Conservation (phyloP, 2,113 vertebrate species). For the Takifugu flavidus region DNA sequence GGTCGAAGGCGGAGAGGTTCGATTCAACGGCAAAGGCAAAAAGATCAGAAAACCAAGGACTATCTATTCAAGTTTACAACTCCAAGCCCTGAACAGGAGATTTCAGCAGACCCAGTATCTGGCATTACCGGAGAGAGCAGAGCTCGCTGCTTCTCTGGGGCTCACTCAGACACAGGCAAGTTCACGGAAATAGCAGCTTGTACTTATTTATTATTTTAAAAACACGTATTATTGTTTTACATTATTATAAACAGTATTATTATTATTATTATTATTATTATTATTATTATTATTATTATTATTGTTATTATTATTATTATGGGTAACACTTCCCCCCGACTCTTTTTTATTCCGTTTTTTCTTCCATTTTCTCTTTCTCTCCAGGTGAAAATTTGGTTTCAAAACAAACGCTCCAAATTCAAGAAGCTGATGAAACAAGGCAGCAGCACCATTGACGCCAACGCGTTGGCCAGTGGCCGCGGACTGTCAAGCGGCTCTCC, state of each 20-base stretch:
- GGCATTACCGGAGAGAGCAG: conserved; percentile 95
- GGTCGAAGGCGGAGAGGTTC: conserved; percentile 97
- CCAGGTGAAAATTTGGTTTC: conserved; percentile 96
- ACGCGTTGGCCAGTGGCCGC: conserved; percentile 85
- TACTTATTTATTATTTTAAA: too few species aligned
- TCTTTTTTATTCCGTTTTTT: background rate
- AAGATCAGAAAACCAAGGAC: conserved; percentile 99
- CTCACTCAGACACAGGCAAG: conserved; percentile 98
- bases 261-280: conserved; percentile 5
- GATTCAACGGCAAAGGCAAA: conserved; percentile 98
- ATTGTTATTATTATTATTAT: conserved; percentile 1
- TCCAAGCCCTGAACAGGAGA: conserved; percentile 95
- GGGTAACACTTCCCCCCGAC: background rate
- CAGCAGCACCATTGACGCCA: conserved; percentile 86
- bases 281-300: conserved; percentile 1
- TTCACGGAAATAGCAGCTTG: background rate
- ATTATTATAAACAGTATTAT: conserved; percentile 7
- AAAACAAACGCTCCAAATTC: conserved; percentile 96
- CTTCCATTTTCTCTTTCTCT: conserved; percentile 1
- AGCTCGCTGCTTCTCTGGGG: conserved; percentile 94
- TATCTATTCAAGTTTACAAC: conserved; percentile 98
- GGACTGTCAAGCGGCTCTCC: conserved; percentile 88
- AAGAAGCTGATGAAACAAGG: conserved; percentile 96
- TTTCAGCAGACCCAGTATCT: conserved; percentile 99
- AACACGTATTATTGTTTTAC: conserved; percentile 3